Evolutionary conservation across 2,888 invertebrate species (phyloP), one percentile per base, ranked within the genome.

Genomic region (Timandra comae): DNA sequence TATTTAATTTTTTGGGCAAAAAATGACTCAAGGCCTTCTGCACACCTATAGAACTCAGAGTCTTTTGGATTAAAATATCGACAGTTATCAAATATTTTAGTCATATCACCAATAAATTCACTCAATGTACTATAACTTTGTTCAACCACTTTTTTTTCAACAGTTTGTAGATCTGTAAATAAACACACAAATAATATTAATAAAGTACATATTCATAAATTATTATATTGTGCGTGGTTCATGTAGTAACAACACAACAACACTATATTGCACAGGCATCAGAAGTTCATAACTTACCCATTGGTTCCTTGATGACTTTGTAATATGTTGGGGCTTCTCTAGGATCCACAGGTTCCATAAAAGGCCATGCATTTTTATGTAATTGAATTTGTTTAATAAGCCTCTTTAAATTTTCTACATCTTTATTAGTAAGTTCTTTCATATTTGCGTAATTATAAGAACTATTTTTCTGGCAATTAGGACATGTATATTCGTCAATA

Each of bases 31-130:
- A 99, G 88, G 33, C 94, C 93, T 73, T 98, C 97, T 11, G 98
- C 98, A 86, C 97, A 97, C 64, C 97, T 94, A 85, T 95, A 98
- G 84, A 98, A 97, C 42, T 96, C 94, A 9, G 98, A 96, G 74
- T 97, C 97, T 66, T 94, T 93, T 38, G 97, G 95, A 84, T 98
- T 98, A 85, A 97, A 98, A 71, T 96, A 96, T 49, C 98, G 93
- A 88, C 99, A 99, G 84, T 99, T 99, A 86, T 99, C 98, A 81
- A 99, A 98, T 68, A 99, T 97, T 84, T 97, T 96, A 44, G 96
- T 97, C 91, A 98, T 96, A 75, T 99, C 99, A 70, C 96, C 96
- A 65, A 98, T 95, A 78, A 98, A 98, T 70, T 99, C 97, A 71
- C 95, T 93, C 54, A 98, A 87, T 69, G 92, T 94, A 64, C 91